Percentiles rank a stretch among this genome's conserved stretches.
These are phyloP conservation scores for Cosmopolites sordidus DNA, from an alignment of 2,888 invertebrate species.

Conservation along the genomic window DNA sequence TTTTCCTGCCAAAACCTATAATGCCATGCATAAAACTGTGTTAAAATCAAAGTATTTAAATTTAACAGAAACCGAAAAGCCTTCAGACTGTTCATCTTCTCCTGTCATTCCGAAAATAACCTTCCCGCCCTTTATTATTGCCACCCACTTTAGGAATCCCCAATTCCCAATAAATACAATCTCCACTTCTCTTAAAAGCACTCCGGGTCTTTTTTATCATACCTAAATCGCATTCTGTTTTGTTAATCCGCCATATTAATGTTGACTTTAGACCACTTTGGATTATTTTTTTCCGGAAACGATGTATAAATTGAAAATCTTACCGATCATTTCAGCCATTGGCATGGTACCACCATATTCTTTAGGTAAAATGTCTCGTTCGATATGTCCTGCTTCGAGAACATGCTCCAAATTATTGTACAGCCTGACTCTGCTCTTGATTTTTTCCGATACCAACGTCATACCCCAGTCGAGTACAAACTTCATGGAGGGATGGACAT, in stretches of 20 bases:
- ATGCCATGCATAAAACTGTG: too few relatives aligned
- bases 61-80: too few relatives aligned
- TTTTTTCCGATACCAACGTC: slow-evolving; percentile 72
- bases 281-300: neutral
- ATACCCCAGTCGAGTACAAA: slow-evolving; percentile 74
- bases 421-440: slow-evolving; percentile 64
- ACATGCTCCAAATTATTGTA: slow-evolving; percentile 61
- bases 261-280: neutral
- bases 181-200: neutral
- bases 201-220: neutral
- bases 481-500: slow-evolving; percentile 69
- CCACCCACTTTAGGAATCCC: neutral
- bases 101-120: neutral
- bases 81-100: neutral
- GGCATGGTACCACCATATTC: slow-evolving; percentile 83
- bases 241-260: neutral
- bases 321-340: slow-evolving; percentile 79
- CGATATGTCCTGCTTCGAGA: slow-evolving; percentile 43
- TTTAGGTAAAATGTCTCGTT: slow-evolving; percentile 59
- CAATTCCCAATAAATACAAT: neutral
- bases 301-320: slow-evolving; percentile 32
- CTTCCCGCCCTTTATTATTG: neutral
- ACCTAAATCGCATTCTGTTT: neutral
- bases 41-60: too few relatives aligned
- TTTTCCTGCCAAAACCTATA: too few relatives aligned